phyloP scores from a whole-genome alignment of 2,888 invertebrate genomes.

The Dexiosoma caninum region DNA sequence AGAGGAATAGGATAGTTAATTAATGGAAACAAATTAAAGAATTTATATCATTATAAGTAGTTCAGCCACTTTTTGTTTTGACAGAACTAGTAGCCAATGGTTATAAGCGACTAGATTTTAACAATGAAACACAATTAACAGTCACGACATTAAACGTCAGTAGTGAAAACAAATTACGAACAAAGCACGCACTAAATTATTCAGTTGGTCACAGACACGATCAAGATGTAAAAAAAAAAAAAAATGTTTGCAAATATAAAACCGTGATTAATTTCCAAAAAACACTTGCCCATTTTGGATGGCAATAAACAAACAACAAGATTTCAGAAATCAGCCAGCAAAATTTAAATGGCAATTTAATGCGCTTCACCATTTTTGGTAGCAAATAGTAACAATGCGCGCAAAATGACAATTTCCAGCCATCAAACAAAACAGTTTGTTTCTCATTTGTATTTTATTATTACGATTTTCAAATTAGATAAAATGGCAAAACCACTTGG shows the following conservation, averaged over 20 bases:
- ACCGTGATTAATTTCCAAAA: slow-evolving; percentile 35
- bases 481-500: slow-evolving; percentile 25
- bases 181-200: too few species aligned
- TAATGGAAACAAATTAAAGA: too few species aligned
- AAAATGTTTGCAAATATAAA: slow-evolving; percentile 21
- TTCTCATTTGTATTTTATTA: neutral
- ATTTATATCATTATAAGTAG: too few species aligned
- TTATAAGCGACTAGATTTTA: too few species aligned
- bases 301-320: slow-evolving; percentile 41
- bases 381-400: slow-evolving; percentile 19
- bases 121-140: too few species aligned
- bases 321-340: neutral
- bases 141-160: too few species aligned
- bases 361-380: slow-evolving; percentile 24
- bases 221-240: neutral
- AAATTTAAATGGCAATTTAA: slow-evolving; percentile 7
- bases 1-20: too few species aligned
- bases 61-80: too few species aligned
- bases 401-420: slow-evolving; percentile 9
- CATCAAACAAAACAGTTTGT: neutral
- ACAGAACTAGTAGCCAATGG: too few species aligned
- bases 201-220: too few species aligned
- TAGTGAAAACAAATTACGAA: too few species aligned
- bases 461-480: slow-evolving; percentile 18
- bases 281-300: slow-evolving; percentile 40